These are phyloP conservation scores for Fringilla coelebs DNA, from an alignment of 2,797 vertebrate genomes.

Conservation along the genomic window DNA sequence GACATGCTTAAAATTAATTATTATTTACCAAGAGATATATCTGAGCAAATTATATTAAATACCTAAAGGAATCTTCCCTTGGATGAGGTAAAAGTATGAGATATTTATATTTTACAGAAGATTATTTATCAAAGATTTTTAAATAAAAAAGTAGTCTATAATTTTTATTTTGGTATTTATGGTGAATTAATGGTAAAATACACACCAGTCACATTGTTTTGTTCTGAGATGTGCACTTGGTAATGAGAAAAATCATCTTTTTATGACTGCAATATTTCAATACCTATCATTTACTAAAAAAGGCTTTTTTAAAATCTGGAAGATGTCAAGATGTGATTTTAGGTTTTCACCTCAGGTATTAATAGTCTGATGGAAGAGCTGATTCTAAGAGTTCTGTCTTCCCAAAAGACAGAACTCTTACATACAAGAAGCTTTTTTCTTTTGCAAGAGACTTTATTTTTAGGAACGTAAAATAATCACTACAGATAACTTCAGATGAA, in stretches of 20 bases:
- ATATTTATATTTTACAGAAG: neutral
- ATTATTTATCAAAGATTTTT: slow-evolving; percentile 1
- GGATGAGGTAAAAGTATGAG: slow-evolving; percentile 23
- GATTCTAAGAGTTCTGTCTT: neutral
- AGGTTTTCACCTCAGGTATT: neutral
- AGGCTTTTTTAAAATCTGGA: neutral
- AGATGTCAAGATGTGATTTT: neutral
- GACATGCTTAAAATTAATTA: slow-evolving; percentile 48
- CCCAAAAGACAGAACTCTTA: neutral
- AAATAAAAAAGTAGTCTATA: slow-evolving; percentile 2
- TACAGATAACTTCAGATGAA: neutral
- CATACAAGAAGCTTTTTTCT: neutral
- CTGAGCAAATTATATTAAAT: slow-evolving; percentile 46
- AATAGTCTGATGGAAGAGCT: neutral
- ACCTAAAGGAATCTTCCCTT: slow-evolving; percentile 35
- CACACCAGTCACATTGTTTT: neutral
- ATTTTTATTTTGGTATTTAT: neutral
- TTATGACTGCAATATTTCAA: neutral
- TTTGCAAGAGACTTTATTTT: neutral
- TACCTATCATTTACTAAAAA: neutral
- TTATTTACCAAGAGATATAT: slow-evolving; percentile 4
- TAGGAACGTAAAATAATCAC: neutral
- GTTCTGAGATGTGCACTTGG: neutral
- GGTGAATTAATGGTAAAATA: neutral
- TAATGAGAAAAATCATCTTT: neutral